phyloP scores from a whole-genome alignment of 2,888 invertebrate species.

The Metalampra italica region DNA sequence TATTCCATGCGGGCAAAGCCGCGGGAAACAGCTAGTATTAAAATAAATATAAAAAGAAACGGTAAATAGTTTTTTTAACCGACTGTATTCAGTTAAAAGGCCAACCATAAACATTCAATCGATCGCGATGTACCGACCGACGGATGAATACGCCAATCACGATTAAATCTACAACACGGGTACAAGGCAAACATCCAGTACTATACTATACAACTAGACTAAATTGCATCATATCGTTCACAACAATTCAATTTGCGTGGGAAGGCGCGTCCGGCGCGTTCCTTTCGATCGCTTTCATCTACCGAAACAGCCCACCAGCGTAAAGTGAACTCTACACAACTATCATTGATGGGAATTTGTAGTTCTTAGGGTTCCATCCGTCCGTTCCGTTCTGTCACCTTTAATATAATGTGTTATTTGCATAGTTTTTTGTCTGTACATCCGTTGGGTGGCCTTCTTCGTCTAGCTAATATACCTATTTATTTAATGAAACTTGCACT shows the following conservation, averaged over 20 bases:
- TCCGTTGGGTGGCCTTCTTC: too few relatives aligned
- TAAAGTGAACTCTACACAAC: constrained; percentile 26
- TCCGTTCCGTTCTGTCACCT: too few relatives aligned
- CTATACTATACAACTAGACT: constrained; percentile 23
- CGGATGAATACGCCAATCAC: not conserved
- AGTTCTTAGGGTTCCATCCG: too few relatives aligned
- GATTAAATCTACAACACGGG: constrained; percentile 2
- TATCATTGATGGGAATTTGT: constrained; percentile 4
- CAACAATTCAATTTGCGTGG: constrained; percentile 57
- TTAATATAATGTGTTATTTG: too few relatives aligned
- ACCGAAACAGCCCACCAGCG: constrained; percentile 26
- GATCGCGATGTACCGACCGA: not conserved
- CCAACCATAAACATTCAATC: not conserved
- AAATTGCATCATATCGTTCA: constrained; percentile 31
- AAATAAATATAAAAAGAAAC: too few relatives aligned
- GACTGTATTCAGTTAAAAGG: not conserved
- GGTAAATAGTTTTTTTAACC: too few relatives aligned
- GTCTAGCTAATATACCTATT: too few relatives aligned
- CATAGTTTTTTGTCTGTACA: too few relatives aligned
- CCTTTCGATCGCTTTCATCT: constrained; percentile 49
- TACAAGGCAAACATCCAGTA: constrained; percentile 18
- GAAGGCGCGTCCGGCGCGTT: constrained; percentile 48
- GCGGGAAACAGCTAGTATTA: too few relatives aligned
- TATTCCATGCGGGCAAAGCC: too few relatives aligned
- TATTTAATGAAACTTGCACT: too few relatives aligned